These are phyloP conservation scores for Guaruba guarouba DNA, from an alignment of 2,113 vertebrate species.

Conservation along the genomic window DNA sequence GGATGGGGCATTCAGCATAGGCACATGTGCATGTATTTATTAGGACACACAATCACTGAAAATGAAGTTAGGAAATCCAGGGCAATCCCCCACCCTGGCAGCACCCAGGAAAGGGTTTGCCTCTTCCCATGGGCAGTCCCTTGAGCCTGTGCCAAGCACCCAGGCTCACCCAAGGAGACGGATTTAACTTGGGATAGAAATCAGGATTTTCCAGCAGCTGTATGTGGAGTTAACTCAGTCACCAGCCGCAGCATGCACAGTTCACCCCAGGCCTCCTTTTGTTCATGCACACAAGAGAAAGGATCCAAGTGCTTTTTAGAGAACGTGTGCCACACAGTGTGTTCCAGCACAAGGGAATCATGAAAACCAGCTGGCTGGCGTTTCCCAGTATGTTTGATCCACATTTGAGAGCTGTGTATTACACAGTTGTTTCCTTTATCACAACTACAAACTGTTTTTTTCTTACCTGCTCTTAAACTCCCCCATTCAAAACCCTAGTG, in stretches of 20 bases:
- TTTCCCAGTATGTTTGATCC: background rate
- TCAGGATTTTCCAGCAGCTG: background rate
- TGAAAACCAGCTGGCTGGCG: background rate
- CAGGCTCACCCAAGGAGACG: background rate
- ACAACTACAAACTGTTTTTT: background rate
- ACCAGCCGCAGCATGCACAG: background rate
- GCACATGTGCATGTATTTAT: background rate
- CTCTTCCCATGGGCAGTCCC: background rate
- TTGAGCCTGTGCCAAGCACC: background rate
- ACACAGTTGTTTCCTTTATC: background rate
- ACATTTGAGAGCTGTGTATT: background rate
- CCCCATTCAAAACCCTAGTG: background rate
- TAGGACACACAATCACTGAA: background rate
- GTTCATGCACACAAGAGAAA: background rate
- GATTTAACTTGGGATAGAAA: background rate
- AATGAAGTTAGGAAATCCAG: background rate
- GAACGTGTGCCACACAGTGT: fast-evolving
- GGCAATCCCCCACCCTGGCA: background rate
- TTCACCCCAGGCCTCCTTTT: fast-evolving
- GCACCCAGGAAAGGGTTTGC: background rate
- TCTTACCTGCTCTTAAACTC: background rate
- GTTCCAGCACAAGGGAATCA: background rate
- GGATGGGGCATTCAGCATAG: background rate
- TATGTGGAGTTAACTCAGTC: background rate
- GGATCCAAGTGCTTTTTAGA: background rate